A percentile compares a stretch with the other conserved stretches of the same genome.
Conservation (phyloP, 2,797 vertebrate genomes). For the Acipenser oxyrinchus region DNA sequence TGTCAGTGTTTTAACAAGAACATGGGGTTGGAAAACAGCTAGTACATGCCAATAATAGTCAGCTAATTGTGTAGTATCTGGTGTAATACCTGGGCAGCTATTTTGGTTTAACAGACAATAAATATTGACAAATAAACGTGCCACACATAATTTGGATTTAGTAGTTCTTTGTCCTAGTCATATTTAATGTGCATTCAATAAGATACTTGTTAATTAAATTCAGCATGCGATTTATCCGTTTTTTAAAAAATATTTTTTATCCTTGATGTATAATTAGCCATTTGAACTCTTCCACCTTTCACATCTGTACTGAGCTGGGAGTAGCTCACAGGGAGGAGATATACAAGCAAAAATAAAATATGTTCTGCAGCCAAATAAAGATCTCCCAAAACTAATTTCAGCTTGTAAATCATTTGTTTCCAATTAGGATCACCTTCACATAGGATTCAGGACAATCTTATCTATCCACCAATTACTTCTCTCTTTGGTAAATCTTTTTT, state of each 20-base stretch:
- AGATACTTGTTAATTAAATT: not conserved
- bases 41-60: too few species aligned
- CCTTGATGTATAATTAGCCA: slow-evolving; percentile 10
- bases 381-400: slow-evolving; percentile 9
- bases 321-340: slow-evolving; percentile 12
- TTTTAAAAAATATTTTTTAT: not conserved
- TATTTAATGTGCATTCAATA: too few species aligned
- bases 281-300: slow-evolving; percentile 9
- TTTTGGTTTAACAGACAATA: too few species aligned
- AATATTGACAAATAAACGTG: too few species aligned
- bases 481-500: slow-evolving; percentile 24
- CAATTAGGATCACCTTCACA: slow-evolving; percentile 25
- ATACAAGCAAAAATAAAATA: slow-evolving; percentile 13
- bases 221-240: not conserved
- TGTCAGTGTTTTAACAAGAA: too few species aligned
- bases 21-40: too few species aligned
- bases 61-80: too few species aligned
- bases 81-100: too few species aligned
- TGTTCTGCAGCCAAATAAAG: slow-evolving; percentile 6
- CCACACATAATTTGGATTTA: too few species aligned
- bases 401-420: slow-evolving; percentile 31
- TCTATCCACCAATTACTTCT: slow-evolving; percentile 27
- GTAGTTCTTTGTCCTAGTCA: too few species aligned
- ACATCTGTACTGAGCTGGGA: slow-evolving; percentile 6
- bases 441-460: slow-evolving; percentile 26